A percentile compares a stretch with the other conserved stretches of the same genome.
Evolutionary conservation across 2,888 invertebrate species (phyloP).

Genomic region (Lasioglossum zephyrum): DNA sequence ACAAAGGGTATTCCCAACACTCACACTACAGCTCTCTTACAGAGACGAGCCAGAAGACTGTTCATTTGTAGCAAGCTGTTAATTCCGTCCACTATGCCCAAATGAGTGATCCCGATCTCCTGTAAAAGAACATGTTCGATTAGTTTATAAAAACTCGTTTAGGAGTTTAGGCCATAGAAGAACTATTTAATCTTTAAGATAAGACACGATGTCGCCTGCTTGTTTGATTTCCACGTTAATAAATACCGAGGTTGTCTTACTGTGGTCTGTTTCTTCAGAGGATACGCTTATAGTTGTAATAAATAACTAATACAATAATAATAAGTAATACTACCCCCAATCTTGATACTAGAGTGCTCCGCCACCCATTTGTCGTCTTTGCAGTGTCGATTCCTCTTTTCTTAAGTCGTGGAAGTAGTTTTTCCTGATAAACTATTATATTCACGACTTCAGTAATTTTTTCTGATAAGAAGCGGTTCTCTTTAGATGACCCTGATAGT

Average conservation of each 20-base stretch:
- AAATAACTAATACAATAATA: too few species aligned
- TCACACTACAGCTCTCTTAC: slow-evolving; percentile 84
- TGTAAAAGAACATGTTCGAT: slow-evolving; percentile 77
- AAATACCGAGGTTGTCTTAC: not conserved
- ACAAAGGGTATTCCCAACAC: slow-evolving; percentile 17
- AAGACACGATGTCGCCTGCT: not conserved
- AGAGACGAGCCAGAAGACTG: slow-evolving; percentile 93
- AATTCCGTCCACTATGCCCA: slow-evolving; percentile 95
- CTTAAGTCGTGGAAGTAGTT: too few species aligned
- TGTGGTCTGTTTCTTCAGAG: not conserved
- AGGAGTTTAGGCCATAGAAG: slow-evolving; percentile 3
- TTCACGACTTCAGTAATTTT: too few species aligned
- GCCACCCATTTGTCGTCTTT: too few species aligned
- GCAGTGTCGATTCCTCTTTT: too few species aligned
- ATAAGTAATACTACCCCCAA: too few species aligned
- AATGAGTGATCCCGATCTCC: slow-evolving; percentile 96
- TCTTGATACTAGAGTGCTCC: too few species aligned
- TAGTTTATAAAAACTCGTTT: not conserved
- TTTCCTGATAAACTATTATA: too few species aligned
- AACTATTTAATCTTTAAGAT: not conserved
- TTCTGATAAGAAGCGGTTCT: too few species aligned
- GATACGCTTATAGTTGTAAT: not conserved
- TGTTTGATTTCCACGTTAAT: not conserved
- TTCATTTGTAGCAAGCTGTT: slow-evolving; percentile 95
- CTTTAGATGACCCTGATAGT: too few species aligned